Conservation (phyloP, 2,113 vertebrate genomes). For the Hemichromis elongatus region DNA sequence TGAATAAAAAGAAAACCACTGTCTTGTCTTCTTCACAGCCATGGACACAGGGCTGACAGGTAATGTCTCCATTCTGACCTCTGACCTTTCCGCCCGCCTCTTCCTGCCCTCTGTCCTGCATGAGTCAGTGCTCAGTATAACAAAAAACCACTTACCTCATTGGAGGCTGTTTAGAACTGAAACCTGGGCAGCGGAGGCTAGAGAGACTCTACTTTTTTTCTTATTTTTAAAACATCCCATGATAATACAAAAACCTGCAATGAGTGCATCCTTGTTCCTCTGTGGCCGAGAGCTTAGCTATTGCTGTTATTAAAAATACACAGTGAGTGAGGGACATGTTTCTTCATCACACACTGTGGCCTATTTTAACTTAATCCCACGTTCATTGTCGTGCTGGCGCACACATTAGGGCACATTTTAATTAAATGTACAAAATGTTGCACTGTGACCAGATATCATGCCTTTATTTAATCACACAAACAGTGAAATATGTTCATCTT, state of each 20-base stretch:
- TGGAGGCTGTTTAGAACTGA: neutral
- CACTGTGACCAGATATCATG: too few species aligned
- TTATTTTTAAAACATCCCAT: neutral
- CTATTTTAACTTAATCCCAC: neutral
- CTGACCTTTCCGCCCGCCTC: neutral
- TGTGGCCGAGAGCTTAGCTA: neutral
- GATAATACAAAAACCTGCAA: neutral
- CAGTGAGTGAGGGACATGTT: neutral
- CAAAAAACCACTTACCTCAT: neutral
- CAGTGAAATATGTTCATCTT: too few species aligned
- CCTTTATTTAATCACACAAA: too few species aligned
- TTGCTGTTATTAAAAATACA: neutral
- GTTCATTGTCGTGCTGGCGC: neutral
- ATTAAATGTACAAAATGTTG: too few species aligned
- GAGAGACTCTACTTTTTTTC: neutral
- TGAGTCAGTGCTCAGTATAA: too few species aligned
- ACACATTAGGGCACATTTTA: neutral
- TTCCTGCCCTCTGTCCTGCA: constrained; percentile 12
- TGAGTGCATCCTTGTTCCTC: neutral
- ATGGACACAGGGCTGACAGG: constrained; percentile 98
- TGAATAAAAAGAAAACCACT: constrained; percentile 11
- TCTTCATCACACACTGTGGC: neutral
- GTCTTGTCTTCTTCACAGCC: constrained; percentile 85
- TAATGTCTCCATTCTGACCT: constrained; percentile 69
- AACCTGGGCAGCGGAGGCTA: neutral